Evolutionary conservation across 1,140 invertebrate genomes (phyloP).

Genomic region (Pissodes strobi): DNA sequence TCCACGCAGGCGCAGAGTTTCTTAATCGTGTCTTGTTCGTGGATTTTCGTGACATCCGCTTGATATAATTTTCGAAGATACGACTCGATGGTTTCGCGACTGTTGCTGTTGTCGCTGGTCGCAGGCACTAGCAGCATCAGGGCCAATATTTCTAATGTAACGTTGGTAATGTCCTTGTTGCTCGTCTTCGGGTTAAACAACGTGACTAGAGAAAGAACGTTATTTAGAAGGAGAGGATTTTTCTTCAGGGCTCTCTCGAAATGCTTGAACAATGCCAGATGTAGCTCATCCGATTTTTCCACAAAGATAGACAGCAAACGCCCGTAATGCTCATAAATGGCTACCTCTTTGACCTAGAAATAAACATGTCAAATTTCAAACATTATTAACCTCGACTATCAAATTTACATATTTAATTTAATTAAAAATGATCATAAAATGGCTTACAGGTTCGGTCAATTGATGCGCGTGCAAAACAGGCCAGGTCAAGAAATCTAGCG

Average conservation of each 20-base stretch:
- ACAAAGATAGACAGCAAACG: background rate
- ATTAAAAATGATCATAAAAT: slow-evolving; percentile 2
- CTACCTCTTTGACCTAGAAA: slow-evolving; percentile 9
- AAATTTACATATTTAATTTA: too few relatives aligned
- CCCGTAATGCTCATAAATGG: slow-evolving; percentile 8
- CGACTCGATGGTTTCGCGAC: background rate
- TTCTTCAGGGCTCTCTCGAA: slow-evolving; percentile 28
- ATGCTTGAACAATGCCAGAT: slow-evolving; percentile 26
- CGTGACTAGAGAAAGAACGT: slow-evolving; percentile 19
- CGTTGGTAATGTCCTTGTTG: slow-evolving; percentile 5
- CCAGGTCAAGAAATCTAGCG: slow-evolving; percentile 32
- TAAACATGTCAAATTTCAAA: too few relatives aligned
- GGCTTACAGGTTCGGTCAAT: slow-evolving; percentile 23
- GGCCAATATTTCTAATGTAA: slow-evolving; percentile 13
- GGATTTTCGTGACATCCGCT: background rate
- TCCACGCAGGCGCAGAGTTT: slow-evolving; percentile 30
- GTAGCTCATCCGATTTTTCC: slow-evolving; percentile 13
- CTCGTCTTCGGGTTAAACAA: slow-evolving; percentile 3
- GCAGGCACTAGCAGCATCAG: background rate
- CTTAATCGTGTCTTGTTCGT: slow-evolving; percentile 16
- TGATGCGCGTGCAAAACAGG: slow-evolving; percentile 27
- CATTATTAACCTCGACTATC: too few relatives aligned
- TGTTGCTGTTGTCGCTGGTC: background rate
- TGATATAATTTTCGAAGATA: background rate
- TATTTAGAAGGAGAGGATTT: slow-evolving; percentile 28